Conservation (phyloP, 2,113 vertebrate genomes). For the Hyla sarda region DNA sequence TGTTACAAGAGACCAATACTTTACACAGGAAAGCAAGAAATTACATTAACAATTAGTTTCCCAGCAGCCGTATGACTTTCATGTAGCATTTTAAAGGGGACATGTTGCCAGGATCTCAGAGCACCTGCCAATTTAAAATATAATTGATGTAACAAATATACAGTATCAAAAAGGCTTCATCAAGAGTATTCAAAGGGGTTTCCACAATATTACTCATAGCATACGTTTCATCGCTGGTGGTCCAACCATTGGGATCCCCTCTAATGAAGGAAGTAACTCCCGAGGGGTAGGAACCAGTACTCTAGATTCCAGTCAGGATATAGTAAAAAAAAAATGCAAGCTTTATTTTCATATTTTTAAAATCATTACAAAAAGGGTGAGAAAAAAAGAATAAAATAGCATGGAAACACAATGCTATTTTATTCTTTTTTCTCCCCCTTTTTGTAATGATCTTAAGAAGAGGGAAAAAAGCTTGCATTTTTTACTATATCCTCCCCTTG, state of each 20-base stretch:
- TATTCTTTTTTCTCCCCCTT: too few species aligned
- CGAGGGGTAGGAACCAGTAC: too few species aligned
- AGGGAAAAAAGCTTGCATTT: too few species aligned
- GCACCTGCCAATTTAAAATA: neutral
- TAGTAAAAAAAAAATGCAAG: too few species aligned
- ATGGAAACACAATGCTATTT: too few species aligned
- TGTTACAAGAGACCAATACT: neutral
- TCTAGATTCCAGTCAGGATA: too few species aligned
- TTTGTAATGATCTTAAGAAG: too few species aligned
- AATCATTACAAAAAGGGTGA: too few species aligned
- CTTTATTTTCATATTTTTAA: too few species aligned
- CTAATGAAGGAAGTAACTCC: too few species aligned
- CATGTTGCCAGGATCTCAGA: neutral
- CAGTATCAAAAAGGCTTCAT: neutral
- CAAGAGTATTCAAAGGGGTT: neutral
- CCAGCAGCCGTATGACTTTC: neutral
- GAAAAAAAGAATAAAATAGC: too few species aligned
- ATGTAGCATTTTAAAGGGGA: neutral
- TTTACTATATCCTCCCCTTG: too few species aligned
- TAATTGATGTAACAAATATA: neutral
- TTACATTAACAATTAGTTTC: constrained; percentile 16
- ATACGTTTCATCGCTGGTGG: neutral
- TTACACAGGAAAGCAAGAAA: constrained; percentile 15
- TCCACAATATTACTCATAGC: neutral
- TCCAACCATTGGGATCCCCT: neutral